phyloP scores from a whole-genome alignment of 2,797 vertebrate genomes.

The Micrastur ruficollis region DNA sequence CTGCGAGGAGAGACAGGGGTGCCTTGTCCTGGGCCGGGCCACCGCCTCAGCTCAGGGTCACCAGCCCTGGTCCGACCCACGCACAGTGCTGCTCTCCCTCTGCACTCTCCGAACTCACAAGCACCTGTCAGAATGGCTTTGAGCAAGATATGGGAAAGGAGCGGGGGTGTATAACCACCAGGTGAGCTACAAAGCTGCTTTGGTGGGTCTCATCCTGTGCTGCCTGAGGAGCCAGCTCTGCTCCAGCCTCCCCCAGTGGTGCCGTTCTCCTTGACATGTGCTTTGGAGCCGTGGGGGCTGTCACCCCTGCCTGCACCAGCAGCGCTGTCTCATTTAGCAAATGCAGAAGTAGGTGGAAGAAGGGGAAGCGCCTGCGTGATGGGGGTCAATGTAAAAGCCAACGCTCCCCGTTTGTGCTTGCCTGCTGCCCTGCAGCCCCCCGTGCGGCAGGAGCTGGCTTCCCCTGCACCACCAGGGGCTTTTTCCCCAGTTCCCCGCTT shows the following conservation, averaged over 20 bases:
- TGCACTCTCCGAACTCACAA: accelerated
- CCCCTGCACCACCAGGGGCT: accelerated
- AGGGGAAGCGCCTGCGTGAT: not conserved
- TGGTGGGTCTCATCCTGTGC: not conserved
- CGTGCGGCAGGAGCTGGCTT: accelerated
- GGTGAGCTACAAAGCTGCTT: not conserved
- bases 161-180: not conserved
- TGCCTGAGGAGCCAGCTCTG: not conserved
- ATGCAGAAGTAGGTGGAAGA: not conserved
- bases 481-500: not conserved
- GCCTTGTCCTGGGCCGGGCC: accelerated
- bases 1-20: not conserved
- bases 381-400: not conserved
- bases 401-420: accelerated
- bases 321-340: accelerated
- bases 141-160: not conserved
- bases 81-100: accelerated
- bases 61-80: not conserved
- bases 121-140: not conserved
- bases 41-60: not conserved
- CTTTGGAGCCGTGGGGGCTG: not conserved
- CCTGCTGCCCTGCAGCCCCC: not conserved
- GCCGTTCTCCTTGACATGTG: accelerated
- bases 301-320: accelerated
- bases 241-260: not conserved